Base-by-base conservation (phyloP, 2,797 vertebrate genomes). In the Gymnoscopelus braueri region DNA sequence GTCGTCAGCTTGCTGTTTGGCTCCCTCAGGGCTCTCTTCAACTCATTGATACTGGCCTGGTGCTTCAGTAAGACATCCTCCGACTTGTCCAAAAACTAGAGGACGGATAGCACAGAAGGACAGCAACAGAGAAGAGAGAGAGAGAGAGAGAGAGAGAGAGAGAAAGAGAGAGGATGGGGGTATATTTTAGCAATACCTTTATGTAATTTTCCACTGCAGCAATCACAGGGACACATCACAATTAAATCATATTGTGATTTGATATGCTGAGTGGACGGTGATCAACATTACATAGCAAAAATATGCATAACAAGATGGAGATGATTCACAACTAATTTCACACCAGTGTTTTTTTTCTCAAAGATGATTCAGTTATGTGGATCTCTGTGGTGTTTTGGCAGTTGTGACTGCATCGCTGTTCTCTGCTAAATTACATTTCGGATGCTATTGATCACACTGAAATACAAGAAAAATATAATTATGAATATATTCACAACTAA, bases 11-110 rank as follows among this genome's bases (percentile, higher is more conserved):
- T 99, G 94, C 96, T 97, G 93, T 96, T 98, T 74, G 97, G 97
- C 69, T 99, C 97, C 91, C 94, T 96, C 84, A 99, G 88, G 60
- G 98, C 95, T 83, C 96, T 91, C 87, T 99, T 99, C 92, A 99
- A 93, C 91, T 99, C 98, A 2, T 99, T 99, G 92, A 99, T 99
- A 90, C 97, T 99, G 88, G 98, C 98, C 92, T 99, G 98, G 82
- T 99, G 98, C 92, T 99, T 99, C 90, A 99, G 92, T 71, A 99
- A 88, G 85, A 99, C 92, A 5, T 99, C 98, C 84, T 98, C 94
- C 5, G 98, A 96, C 90, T 99, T 99, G 91, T 99, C 96, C 90
- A 97, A 86, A 88, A 99, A 99, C 96, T 98, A 87, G 60, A 72
- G 64, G 23, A 82, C 63, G 81, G 63, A 65, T 66, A n/a, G 71